Evolutionary conservation across 2,113 vertebrate genomes (phyloP), one percentile per base, ranked within the genome.

Genomic region (Microcebus lehilahytsara): DNA sequence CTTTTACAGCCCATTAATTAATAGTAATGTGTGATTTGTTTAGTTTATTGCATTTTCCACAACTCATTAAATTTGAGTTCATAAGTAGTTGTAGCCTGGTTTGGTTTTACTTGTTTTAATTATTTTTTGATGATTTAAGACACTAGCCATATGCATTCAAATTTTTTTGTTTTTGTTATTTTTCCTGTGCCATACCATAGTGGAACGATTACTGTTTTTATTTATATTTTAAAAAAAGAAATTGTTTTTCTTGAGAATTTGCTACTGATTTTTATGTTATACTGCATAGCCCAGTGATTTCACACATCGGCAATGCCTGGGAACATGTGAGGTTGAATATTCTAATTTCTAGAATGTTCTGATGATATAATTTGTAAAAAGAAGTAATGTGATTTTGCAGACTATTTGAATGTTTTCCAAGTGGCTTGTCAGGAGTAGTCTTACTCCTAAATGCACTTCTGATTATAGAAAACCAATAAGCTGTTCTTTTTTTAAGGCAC

Each of bases 1-100:
- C 30, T 97, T 98, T 97, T 89, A 78, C 84, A 97, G 84, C 5
- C 60, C 95, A 96, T 97, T 97, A 97, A 97, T 98, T 97, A 97
- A 93, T 67, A 95, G 49, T n/a, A 93, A 95, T 83, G 46, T 95
- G 93, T 94, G 89, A 94, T 96, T 97, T 98, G 78, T 95, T 96
- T 96, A 95, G 67, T 93, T 97, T 96, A 96, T 92, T 97, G 56
- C 80, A 67, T 97, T 96, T 96, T 96, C 85, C 90, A 96, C 87
- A 96, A 60, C 80, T 97, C 96, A 97, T 97, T 97, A 97, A 97
- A 95, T 93, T 83, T 89, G 56, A 40, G 56, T 9, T 96, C 96
- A 86, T 92, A 66, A 66, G 53, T 71, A 96, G 67, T 88, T 78
- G 30, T 81, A 92, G 40, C 32, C 56, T 80, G 22, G 56, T 88